Conservation (phyloP, 2,113 vertebrate species). For the Stictonetta naevosa region DNA sequence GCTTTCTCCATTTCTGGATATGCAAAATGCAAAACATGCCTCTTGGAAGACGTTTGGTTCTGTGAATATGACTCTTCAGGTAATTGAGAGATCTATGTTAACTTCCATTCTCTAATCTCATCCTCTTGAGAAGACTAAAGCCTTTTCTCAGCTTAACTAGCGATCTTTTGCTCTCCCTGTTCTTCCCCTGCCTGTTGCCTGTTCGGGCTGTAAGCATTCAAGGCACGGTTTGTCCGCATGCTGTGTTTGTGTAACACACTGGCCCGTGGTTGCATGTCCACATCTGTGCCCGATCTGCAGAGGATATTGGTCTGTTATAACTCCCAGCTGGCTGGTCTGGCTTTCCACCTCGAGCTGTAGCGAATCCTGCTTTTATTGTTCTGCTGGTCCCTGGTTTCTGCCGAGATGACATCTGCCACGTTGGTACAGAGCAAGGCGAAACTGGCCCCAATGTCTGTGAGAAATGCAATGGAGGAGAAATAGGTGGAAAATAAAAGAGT, state of each 20-base stretch:
- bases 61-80: background rate
- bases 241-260: slow-evolving; percentile 49
- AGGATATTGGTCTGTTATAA: slow-evolving; percentile 63
- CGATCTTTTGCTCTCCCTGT: background rate
- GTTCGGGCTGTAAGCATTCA: background rate
- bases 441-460: background rate
- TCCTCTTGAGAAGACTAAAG: background rate
- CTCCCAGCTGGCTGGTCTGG: slow-evolving; percentile 46
- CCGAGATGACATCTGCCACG: background rate
- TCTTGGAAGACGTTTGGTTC: background rate
- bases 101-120: background rate
- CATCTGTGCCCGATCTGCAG: slow-evolving; percentile 58
- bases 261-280: slow-evolving; percentile 33
- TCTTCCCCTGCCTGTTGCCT: background rate
- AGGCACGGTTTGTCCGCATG: background rate
- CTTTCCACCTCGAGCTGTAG: slow-evolving; percentile 23
- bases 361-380: slow-evolving; percentile 40
- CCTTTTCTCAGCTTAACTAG: background rate
- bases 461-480: background rate
- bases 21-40: background rate
- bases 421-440: background rate
- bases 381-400: background rate
- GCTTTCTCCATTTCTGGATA: background rate
- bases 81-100: background rate
- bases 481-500: background rate